phyloP scores from a whole-genome alignment of 2,888 invertebrate genomes.

The Leptopilina syphax region DNA sequence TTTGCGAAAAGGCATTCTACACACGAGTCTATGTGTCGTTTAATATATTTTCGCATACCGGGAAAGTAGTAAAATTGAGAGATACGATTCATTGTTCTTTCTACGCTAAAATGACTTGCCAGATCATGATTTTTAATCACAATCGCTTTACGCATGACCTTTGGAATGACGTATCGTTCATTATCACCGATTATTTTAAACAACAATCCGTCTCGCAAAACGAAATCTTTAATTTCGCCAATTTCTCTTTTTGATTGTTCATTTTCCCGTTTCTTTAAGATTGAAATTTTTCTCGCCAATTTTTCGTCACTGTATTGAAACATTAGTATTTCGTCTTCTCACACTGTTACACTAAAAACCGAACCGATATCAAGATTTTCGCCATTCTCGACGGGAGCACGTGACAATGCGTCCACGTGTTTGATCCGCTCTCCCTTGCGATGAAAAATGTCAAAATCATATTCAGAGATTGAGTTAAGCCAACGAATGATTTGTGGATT shows the following conservation, averaged over 20 bases:
- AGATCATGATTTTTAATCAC: not conserved
- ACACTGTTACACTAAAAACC: constrained; percentile 27
- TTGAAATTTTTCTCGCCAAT: constrained; percentile 36
- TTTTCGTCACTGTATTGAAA: constrained; percentile 36
- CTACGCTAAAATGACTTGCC: not conserved
- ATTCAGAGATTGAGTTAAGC: constrained; percentile 56
- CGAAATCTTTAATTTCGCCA: not conserved
- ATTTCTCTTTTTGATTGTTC: constrained; percentile 22
- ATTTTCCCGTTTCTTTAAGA: constrained; percentile 24
- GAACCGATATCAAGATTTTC: not conserved
- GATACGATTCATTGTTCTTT: too few species aligned
- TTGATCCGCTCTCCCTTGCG: constrained; percentile 37
- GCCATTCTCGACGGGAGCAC: constrained; percentile 35
- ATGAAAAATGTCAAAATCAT: constrained; percentile 46
- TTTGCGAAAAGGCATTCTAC: too few species aligned
- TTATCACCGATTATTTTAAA: not conserved
- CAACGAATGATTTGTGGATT: constrained; percentile 57
- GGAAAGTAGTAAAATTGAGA: too few species aligned
- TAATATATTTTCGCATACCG: too few species aligned
- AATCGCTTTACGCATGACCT: not conserved
- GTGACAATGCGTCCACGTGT: constrained; percentile 43
- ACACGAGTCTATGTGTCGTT: too few species aligned
- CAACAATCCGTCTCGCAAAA: too few species aligned
- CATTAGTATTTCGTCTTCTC: constrained; percentile 46
- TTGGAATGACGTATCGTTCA: not conserved